phyloP scores from a whole-genome alignment of 2,113 vertebrate species.

The Labeo catla region DNA sequence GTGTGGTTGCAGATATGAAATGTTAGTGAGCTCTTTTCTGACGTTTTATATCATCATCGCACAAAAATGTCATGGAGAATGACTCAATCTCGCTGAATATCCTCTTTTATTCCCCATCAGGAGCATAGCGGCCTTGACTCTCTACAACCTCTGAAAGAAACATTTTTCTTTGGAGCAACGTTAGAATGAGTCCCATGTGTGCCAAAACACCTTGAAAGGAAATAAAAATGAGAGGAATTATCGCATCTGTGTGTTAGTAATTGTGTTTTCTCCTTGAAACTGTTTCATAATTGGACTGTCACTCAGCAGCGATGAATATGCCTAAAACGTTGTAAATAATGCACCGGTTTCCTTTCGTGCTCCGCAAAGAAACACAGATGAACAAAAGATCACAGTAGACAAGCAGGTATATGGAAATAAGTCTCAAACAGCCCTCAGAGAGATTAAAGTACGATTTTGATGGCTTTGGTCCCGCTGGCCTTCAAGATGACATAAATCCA shows the following conservation, averaged over 20 bases:
- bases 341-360: background rate
- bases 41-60: background rate
- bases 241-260: slow-evolving; percentile 35
- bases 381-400: background rate
- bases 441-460: background rate
- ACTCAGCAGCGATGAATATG: slow-evolving; percentile 8
- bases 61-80: background rate
- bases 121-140: background rate
- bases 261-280: slow-evolving; percentile 55
- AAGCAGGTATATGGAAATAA: background rate
- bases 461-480: background rate
- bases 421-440: background rate
- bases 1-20: background rate
- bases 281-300: slow-evolving; percentile 50
- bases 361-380: background rate
- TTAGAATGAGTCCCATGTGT: background rate
- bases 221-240: slow-evolving; percentile 43
- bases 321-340: slow-evolving; percentile 25
- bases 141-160: background rate
- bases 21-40: background rate
- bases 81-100: background rate
- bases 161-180: background rate
- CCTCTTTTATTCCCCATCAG: background rate
- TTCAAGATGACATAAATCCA: background rate
- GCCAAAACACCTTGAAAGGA: slow-evolving; percentile 31